Conservation (phyloP, 2,888 invertebrate genomes). For the Hedychridium roseum region DNA sequence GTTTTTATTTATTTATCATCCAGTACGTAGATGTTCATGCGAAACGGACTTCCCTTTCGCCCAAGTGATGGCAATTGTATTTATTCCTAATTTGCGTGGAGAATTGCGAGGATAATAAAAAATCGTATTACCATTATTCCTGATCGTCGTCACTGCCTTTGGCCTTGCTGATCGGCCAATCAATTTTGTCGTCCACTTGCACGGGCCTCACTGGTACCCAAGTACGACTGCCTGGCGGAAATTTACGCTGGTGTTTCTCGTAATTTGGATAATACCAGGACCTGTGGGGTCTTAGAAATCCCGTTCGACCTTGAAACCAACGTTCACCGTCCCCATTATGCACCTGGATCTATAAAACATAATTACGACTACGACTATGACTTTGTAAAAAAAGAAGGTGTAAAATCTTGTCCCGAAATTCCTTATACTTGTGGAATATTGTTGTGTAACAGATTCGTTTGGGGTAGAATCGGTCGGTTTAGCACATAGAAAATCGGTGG, state of each 20-base stretch:
- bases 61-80: too few species aligned
- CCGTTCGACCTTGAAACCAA: conserved; percentile 27
- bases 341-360: too few species aligned
- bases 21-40: too few species aligned
- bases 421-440: conserved; percentile 45
- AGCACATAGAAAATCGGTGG: conserved; percentile 14
- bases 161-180: conserved; percentile 41
- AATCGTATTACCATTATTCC: too few species aligned
- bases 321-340: conserved; percentile 23
- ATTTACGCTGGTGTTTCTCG: conserved; percentile 1
- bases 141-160: conserved; percentile 14
- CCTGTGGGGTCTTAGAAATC: conserved; percentile 23
- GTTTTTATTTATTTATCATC: neutral
- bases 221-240: neutral
- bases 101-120: too few species aligned
- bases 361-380: conserved; percentile 26
- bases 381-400: conserved; percentile 22
- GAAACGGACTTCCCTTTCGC: too few species aligned
- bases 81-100: too few species aligned
- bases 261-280: conserved; percentile 25
- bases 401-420: neutral
- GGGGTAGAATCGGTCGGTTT: conserved; percentile 8
- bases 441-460: conserved; percentile 16
- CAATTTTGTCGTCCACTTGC: conserved; percentile 49
- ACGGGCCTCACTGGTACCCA: conserved; percentile 15